These are phyloP conservation scores for Spea multiplicata DNA, from an alignment of 2,113 vertebrate genomes.

Conservation along the genomic window DNA sequence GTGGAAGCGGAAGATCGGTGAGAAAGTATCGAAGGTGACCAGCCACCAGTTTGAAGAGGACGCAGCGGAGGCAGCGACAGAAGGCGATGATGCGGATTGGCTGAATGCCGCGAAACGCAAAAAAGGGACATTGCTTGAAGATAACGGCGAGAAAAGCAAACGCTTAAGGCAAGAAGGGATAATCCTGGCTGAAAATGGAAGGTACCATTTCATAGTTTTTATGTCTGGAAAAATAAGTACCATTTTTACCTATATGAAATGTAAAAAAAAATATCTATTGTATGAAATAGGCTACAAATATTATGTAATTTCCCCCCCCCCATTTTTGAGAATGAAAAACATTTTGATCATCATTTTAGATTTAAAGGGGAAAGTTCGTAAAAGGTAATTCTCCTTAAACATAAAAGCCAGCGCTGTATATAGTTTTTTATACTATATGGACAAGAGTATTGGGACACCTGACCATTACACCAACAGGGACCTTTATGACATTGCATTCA, in stretches of 20 bases:
- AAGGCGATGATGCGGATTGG: conserved; percentile 72
- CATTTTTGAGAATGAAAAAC: no score
- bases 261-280: neutral
- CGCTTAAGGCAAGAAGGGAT: conserved; percentile 85
- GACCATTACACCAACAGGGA: no score
- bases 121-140: conserved; percentile 75
- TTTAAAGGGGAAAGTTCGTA: no score
- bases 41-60: conserved; percentile 87
- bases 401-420: no score
- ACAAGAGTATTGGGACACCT: no score
- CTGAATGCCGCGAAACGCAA: conserved; percentile 75
- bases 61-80: conserved; percentile 58
- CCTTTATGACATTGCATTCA: no score
- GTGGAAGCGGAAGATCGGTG: conserved; percentile 93
- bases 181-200: conserved; percentile 78
- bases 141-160: conserved; percentile 74
- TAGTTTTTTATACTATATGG: no score
- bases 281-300: neutral
- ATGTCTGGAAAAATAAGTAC: neutral
- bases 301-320: no score
- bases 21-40: conserved; percentile 84
- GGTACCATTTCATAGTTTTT: conserved; percentile 62
- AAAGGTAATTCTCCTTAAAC: no score
- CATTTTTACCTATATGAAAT: neutral
- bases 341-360: no score